Conservation (phyloP, 2,797 vertebrate genomes). For the Leontocebus nigricollis region DNA sequence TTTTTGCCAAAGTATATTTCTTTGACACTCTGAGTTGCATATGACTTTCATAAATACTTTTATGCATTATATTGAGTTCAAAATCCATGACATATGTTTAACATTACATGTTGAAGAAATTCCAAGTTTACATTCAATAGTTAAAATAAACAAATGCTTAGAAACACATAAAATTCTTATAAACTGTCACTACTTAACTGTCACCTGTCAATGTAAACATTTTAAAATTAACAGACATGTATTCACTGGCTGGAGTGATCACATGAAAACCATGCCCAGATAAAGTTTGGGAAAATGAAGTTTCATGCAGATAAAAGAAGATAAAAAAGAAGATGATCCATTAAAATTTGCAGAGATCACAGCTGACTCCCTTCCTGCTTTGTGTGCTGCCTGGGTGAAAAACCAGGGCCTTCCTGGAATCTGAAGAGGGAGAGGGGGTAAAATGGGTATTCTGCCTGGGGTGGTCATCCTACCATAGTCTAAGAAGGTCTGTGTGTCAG, state of each 20-base stretch:
- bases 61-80: background rate
- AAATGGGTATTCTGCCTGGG: background rate
- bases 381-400: background rate
- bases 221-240: slow-evolving; percentile 45
- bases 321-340: background rate
- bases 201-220: slow-evolving; percentile 65
- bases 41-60: slow-evolving; percentile 52
- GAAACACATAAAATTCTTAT: slow-evolving; percentile 66
- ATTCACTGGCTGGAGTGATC: background rate
- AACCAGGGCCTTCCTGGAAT: background rate
- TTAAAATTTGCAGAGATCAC: background rate
- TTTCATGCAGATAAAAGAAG: slow-evolving; percentile 15
- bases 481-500: background rate
- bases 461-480: background rate
- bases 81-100: slow-evolving; percentile 69
- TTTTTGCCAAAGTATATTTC: background rate
- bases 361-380: background rate
- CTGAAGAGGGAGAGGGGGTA: background rate
- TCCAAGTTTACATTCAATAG: slow-evolving; percentile 69
- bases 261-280: background rate
- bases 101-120: slow-evolving; percentile 63
- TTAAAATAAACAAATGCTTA: slow-evolving; percentile 73
- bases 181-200: slow-evolving; percentile 57
- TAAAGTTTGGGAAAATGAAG: slow-evolving; percentile 5
- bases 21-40: background rate